A percentile compares a stretch with the other conserved stretches of the same genome.
Evolutionary conservation across 2,113 vertebrate species (phyloP).

Genomic region (Cavia aperea): DNA sequence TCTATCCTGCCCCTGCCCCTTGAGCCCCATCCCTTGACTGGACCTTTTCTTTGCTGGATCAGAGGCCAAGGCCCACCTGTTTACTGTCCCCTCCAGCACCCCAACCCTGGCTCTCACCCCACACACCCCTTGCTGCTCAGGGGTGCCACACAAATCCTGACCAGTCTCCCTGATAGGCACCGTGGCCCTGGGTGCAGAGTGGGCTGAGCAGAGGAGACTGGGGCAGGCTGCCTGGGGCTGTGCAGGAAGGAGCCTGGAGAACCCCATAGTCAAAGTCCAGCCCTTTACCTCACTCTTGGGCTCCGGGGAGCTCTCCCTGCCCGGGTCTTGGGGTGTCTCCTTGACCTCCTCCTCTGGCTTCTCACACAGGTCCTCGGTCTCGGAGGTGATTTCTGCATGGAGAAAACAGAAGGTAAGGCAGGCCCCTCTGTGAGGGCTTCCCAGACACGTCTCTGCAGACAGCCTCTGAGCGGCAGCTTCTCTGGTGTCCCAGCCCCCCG

Average conservation of each 20-base stretch:
- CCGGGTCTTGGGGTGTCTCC: conserved; percentile 67
- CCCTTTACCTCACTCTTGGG: conserved; percentile 69
- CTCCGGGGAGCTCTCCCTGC: conserved; percentile 47
- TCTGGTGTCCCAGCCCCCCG: background rate
- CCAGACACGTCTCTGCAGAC: rapidly evolving
- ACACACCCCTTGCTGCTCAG: rapidly evolving
- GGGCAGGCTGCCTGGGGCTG: background rate
- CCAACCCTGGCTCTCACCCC: background rate
- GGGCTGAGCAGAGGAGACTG: rapidly evolving
- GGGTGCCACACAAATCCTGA: background rate
- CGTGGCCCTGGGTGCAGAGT: rapidly evolving
- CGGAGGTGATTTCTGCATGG: conserved; percentile 90
- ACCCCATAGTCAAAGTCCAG: rapidly evolving
- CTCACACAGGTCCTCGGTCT: conserved; percentile 91
- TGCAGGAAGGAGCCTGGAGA: background rate
- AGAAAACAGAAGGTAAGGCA: background rate
- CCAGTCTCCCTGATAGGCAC: background rate
- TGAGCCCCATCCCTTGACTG: rapidly evolving
- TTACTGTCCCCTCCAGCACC: rapidly evolving
- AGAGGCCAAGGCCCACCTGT: background rate
- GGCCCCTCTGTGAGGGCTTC: rapidly evolving
- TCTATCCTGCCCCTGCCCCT: rapidly evolving
- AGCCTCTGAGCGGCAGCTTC: rapidly evolving
- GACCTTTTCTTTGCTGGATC: background rate
- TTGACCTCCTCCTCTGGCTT: conserved; percentile 89